A percentile compares a stretch with the other conserved stretches of the same genome.
These are phyloP conservation scores for Psammodynastes pulverulentus DNA, from an alignment of 2,113 vertebrate genomes.

Conservation along the genomic window DNA sequence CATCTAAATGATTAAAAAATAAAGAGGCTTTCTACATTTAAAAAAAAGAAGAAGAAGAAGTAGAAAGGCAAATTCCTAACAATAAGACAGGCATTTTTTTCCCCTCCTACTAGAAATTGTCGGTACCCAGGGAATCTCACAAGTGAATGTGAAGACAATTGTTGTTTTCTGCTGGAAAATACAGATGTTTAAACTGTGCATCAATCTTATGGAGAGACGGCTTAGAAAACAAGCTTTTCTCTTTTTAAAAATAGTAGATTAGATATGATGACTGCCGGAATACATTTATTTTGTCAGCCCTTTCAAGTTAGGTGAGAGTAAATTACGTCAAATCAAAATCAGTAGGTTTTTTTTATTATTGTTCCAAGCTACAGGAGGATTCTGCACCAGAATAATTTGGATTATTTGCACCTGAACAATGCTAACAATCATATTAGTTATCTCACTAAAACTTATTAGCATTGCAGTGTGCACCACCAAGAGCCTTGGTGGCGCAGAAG, in stretches of 20 bases:
- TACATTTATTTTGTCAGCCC: neutral
- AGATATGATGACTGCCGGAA: neutral
- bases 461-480: neutral
- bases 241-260: neutral
- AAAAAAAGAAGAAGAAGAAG: constrained; percentile 24
- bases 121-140: neutral
- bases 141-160: neutral
- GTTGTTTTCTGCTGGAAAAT: neutral
- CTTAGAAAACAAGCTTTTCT: neutral
- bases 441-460: neutral
- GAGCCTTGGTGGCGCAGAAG: no score
- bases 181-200: neutral
- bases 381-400: neutral
- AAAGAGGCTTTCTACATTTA: neutral
- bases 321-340: neutral
- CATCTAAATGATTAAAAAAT: constrained; percentile 31
- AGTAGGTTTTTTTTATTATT: neutral
- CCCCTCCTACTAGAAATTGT: neutral
- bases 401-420: neutral
- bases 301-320: neutral
- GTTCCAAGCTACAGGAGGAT: neutral
- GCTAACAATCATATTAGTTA: neutral
- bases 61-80: neutral
- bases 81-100: neutral
- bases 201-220: neutral